These are phyloP conservation scores for Symphodus melops DNA, from an alignment of 2,113 vertebrate species.

Conservation along the genomic window DNA sequence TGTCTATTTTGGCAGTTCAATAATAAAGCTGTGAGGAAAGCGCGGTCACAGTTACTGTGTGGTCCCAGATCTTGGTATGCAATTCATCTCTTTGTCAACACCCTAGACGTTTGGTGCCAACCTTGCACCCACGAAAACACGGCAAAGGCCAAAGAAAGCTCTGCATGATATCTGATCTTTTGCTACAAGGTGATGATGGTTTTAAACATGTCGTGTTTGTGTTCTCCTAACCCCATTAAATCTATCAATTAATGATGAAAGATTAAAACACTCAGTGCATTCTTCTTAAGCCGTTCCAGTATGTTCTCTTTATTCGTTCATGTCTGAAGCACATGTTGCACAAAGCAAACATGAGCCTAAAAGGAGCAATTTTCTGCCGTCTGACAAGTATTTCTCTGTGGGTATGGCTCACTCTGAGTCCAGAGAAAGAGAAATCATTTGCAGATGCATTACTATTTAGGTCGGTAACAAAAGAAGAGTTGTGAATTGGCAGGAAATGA, in stretches of 20 bases:
- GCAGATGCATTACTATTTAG: slow-evolving; percentile 57
- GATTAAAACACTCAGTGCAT: slow-evolving; percentile 21
- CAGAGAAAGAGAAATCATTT: slow-evolving; percentile 49
- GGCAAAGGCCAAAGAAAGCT: slow-evolving; percentile 57
- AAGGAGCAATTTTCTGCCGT: slow-evolving; percentile 8
- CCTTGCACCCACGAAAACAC: slow-evolving; percentile 60
- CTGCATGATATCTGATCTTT: slow-evolving; percentile 7
- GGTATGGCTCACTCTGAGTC: slow-evolving; percentile 25
- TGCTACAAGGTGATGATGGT: slow-evolving; percentile 11
- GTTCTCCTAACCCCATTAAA: slow-evolving; percentile 21
- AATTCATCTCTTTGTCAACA: slow-evolving; percentile 72
- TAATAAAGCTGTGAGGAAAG: slow-evolving; percentile 55
- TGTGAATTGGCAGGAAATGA: slow-evolving; percentile 64
- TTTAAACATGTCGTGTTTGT: not conserved
- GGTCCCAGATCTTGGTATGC: slow-evolving; percentile 51
- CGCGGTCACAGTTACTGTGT: slow-evolving; percentile 50
- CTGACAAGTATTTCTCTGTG: slow-evolving; percentile 18
- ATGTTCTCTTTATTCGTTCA: slow-evolving; percentile 7
- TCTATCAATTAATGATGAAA: slow-evolving; percentile 19
- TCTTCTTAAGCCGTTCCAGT: slow-evolving; percentile 23
- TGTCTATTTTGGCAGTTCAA: slow-evolving; percentile 44
- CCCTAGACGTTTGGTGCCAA: slow-evolving; percentile 45
- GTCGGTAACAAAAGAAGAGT: slow-evolving; percentile 61
- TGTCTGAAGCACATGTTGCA: slow-evolving; percentile 5
- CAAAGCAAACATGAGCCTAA: slow-evolving; percentile 30